Evolutionary conservation across 2,113 vertebrate species (phyloP), one percentile per base, ranked within the genome.

Genomic region (Otolemur garnettii): DNA sequence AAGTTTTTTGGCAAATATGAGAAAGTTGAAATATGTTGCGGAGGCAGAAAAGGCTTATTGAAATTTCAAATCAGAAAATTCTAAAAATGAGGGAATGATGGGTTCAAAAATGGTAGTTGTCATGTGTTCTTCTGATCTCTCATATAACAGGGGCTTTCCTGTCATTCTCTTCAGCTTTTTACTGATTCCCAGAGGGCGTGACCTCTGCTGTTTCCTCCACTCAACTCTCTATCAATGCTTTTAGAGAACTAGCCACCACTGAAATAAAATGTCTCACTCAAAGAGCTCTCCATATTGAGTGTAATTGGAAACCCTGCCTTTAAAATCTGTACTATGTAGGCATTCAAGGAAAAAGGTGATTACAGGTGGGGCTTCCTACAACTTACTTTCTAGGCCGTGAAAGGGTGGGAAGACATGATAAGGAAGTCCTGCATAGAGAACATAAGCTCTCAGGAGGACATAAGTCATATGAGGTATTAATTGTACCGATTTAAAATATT

Each of bases 1-100:
- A 96, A 95, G n/a, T 89, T 96, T 90, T 64, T 94, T 95, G 95
- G 90, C 74, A 94, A 97, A 94, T 81, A 84, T 22, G 68, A 95
- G 88, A 80, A 87, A 88, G 83, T 50, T 93, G 93, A 97, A 97
- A 96, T 95, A 86, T 89, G 82, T 96, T 91, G 90, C 66, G 42
- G 95, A 93, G 87, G 92, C 87, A 96, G 82, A 91, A 86, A 42
- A 96, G 28, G 30, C 78, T 95, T 95, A 81, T 59, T 97, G 74
- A 94, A 97, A 95, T 94, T 97, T 97, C 86, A 94, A 97, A 96
- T 96, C 77, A 89, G 78, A 96, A 92, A 91, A 95, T 87, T 95
- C 78, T 96, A 91, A 97, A 97, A 95, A 85, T 87, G 91, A 96
- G 55, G 55, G 60, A 78, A 57, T 85, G 38, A 88, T 82, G 42